These are phyloP conservation scores for Campylorhamphus procurvoides DNA, from an alignment of 2,113 vertebrate genomes.

Conservation along the genomic window DNA sequence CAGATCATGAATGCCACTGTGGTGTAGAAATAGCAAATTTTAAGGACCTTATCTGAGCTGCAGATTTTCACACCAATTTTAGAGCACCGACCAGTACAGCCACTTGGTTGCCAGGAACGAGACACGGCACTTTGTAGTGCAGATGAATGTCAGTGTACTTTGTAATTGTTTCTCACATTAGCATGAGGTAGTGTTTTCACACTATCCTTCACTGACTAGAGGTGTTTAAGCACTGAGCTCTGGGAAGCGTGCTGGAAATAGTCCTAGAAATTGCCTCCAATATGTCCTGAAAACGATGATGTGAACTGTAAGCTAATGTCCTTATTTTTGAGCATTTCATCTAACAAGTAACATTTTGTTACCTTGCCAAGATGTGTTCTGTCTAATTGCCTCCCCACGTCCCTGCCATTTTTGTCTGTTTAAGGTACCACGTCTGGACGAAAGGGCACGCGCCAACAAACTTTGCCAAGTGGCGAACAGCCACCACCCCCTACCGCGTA, in stretches of 20 bases:
- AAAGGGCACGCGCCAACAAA: slow-evolving; percentile 98
- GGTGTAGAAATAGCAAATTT: slow-evolving; percentile 16
- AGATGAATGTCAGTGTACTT: slow-evolving; percentile 14
- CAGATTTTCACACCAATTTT: not conserved
- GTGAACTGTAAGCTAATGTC: slow-evolving; percentile 8
- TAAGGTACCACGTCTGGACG: slow-evolving; percentile 97
- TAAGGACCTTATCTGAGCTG: not conserved
- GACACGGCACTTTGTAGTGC: not conserved
- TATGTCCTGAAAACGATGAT: not conserved
- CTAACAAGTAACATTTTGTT: not conserved
- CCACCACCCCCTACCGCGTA: slow-evolving; percentile 93
- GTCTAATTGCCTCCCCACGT: not conserved
- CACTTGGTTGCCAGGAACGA: not conserved
- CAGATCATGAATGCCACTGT: not conserved
- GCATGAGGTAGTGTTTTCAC: slow-evolving; percentile 21
- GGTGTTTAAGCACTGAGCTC: not conserved
- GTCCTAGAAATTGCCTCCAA: not conserved
- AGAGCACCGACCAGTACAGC: not conserved
- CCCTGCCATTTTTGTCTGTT: not conserved
- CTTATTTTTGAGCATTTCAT: not conserved
- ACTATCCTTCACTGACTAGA: not conserved
- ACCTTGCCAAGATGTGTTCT: not conserved
- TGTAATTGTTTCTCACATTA: slow-evolving; percentile 37
- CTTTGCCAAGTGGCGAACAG: slow-evolving; percentile 97
- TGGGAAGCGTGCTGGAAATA: not conserved